Evolutionary conservation across 53 echinoderm and acorn worm genomes (phyloP).

Genomic region (Luidia sarsii): DNA sequence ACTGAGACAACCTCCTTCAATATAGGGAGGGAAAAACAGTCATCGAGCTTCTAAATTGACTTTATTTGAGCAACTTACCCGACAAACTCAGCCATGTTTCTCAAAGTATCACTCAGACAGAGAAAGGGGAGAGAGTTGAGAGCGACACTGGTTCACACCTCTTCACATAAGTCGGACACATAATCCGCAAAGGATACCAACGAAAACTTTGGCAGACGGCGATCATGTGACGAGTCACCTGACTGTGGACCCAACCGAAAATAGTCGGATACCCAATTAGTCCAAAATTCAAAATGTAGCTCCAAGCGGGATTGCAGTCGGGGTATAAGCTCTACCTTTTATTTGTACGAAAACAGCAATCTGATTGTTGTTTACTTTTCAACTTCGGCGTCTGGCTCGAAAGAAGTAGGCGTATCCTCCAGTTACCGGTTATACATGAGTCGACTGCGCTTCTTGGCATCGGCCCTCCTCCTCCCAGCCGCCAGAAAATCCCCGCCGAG

Average conservation of each 20-base stretch:
- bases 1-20: too few species aligned
- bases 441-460: neutral
- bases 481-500: neutral
- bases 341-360: neutral
- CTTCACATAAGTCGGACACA: too few species aligned
- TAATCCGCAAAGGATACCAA: neutral
- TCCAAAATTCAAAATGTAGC: too few species aligned
- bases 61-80: too few species aligned
- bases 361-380: neutral
- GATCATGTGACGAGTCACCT: conserved; percentile 38
- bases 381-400: neutral
- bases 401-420: neutral
- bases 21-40: too few species aligned
- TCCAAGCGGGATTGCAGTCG: neutral
- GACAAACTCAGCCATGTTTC: too few species aligned
- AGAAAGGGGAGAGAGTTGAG: too few species aligned
- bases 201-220: neutral
- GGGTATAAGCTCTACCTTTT: too few species aligned
- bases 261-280: conserved; percentile 7
- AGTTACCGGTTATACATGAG: neutral
- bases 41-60: too few species aligned
- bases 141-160: too few species aligned
- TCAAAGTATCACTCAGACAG: too few species aligned
- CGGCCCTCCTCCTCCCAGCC: neutral
- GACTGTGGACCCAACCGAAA: neutral